Base-by-base conservation (phyloP, 2,888 invertebrate genomes). In the Drosophila nr. perissopoda region DNA sequence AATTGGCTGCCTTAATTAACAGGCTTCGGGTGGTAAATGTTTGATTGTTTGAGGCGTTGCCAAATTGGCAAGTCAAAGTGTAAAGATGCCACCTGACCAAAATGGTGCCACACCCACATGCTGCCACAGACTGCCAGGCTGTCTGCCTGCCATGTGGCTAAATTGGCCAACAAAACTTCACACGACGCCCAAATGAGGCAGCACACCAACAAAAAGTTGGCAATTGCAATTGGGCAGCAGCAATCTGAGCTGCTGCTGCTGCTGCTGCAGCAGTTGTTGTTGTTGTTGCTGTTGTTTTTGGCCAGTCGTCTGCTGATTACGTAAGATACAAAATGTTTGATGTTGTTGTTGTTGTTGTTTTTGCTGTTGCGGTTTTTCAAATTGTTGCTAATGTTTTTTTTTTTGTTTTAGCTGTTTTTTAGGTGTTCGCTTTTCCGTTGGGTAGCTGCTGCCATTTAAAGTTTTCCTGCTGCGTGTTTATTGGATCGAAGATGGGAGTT, bases 31-130 rank as follows among this genome's bases (percentile, higher is more conserved):
- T 80, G 45, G 45, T 25, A 45, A 25, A 16, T 76, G 72, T 25
- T 57, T 42, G 53, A 53, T 62, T 42, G 40, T 66, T 42, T 36
- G 40, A 51, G 80, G 63, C 54, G 69, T 68, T 81, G 77, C 89
- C 89, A 88, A 85, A 73, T 85, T 89, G 84, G 87, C 89, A 81
- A 61, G 57, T 59, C 82, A 73, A 83, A 85, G 87, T 88, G 83
- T 76, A 70, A 84, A 82, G 82, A 85, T 82, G 87, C 85, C 79
- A 78, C 80, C 76, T 80, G 61, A 71, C 64, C 67, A 62, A 70
- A 57, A 59, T 25, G 58, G 42, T 62, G 77, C 68, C 83, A 86
- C 83, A 70, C 76, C 78, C 75, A 67, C 68, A 68, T 40, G 67
- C 57, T 54, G 36, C 54, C 40, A 29, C 42, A 54, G 73, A 57